Percentiles rank a stretch among this genome's conserved stretches.
Conservation (phyloP, 2,797 vertebrate genomes). For the Poecilia wingei region DNA sequence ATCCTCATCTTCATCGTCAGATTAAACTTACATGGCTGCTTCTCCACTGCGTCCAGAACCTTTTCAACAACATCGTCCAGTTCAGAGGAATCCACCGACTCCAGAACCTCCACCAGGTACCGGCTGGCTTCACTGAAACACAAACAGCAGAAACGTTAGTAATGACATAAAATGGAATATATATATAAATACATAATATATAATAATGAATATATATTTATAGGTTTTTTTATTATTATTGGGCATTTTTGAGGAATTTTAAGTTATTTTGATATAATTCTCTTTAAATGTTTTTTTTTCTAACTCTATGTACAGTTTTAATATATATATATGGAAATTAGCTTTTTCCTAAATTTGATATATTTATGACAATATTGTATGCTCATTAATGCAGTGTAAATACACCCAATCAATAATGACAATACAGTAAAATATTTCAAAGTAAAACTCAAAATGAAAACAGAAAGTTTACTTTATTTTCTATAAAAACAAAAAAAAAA, state of each 20-base stretch:
- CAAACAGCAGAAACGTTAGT: neutral
- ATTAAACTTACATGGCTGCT: slow-evolving; percentile 87
- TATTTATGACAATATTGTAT: too few relatives aligned
- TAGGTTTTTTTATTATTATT: too few relatives aligned
- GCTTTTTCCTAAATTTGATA: too few relatives aligned
- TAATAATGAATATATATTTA: too few relatives aligned
- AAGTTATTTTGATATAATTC: too few relatives aligned
- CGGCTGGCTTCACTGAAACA: slow-evolving; percentile 87
- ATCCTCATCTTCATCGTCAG: neutral
- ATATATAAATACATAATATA: too few relatives aligned
- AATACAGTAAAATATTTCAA: neutral
- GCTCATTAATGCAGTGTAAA: too few relatives aligned
- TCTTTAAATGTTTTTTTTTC: too few relatives aligned
- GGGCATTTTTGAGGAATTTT: too few relatives aligned
- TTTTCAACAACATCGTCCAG: slow-evolving; percentile 88
- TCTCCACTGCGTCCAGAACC: slow-evolving; percentile 92
- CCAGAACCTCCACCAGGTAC: slow-evolving; percentile 87
- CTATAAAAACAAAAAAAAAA: neutral
- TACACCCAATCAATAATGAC: neutral
- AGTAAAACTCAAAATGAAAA: neutral
- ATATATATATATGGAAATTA: too few relatives aligned
- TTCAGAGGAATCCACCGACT: slow-evolving; percentile 83
- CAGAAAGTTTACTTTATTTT: neutral
- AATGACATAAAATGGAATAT: too few relatives aligned
- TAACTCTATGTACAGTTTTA: too few relatives aligned